A percentile compares a stretch with the other conserved stretches of the same genome.
These are phyloP conservation scores for Drosophila picticornis DNA, from an alignment of 2,888 invertebrate genomes.

Conservation along the genomic window DNA sequence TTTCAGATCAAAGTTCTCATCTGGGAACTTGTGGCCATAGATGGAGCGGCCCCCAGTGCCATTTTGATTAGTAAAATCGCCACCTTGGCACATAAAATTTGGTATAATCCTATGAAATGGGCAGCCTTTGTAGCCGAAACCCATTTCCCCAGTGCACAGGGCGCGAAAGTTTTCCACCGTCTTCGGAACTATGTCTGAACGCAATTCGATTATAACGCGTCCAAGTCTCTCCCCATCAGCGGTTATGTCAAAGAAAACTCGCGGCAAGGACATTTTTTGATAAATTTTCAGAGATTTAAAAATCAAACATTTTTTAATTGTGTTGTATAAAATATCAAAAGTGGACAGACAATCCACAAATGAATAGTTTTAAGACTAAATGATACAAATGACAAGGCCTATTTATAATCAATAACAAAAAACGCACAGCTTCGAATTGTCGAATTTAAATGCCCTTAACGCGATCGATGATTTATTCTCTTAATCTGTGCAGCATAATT, in stretches of 20 bases:
- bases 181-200: constrained; percentile 95
- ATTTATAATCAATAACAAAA: not conserved
- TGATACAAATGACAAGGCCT: not conserved
- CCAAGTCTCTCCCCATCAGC: constrained; percentile 49
- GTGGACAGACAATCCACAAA: not conserved
- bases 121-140: constrained; percentile 96
- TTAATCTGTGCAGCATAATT: not conserved
- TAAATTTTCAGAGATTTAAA: not conserved
- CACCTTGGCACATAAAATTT: constrained; percentile 98
- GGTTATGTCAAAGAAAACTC: constrained; percentile 50
- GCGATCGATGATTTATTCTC: not conserved
- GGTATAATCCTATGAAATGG: constrained; percentile 98
- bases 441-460: not conserved
- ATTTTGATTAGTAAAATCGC: constrained; percentile 97
- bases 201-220: constrained; percentile 87
- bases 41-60: constrained; percentile 98
- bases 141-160: constrained; percentile 97
- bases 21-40: constrained; percentile 96
- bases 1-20: constrained; percentile 97
- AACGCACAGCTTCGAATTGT: not conserved
- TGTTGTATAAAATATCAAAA: not conserved
- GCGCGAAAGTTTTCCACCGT: constrained; percentile 98
- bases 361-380: not conserved
- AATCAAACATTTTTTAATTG: not conserved
- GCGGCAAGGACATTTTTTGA: constrained; percentile 41